Evolutionary conservation across 2,113 vertebrate species (phyloP).

Genomic region (Elephas maximus): DNA sequence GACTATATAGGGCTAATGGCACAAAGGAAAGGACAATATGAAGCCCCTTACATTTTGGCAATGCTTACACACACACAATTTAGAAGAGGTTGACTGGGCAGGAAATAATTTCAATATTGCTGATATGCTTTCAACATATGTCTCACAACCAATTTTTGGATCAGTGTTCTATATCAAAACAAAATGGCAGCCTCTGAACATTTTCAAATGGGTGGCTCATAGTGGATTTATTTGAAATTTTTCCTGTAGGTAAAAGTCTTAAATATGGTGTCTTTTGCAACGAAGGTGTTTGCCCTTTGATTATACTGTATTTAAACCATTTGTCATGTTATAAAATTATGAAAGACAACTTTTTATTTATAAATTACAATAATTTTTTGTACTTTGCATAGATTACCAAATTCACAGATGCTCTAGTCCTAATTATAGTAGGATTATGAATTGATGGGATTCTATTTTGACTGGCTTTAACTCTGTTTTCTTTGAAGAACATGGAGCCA

Average conservation of each 20-base stretch:
- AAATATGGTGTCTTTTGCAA: neutral
- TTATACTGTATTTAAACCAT: neutral
- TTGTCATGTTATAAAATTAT: neutral
- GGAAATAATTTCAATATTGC: neutral
- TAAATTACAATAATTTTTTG: neutral
- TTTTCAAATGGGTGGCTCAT: neutral
- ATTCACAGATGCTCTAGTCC: neutral
- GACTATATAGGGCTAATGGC: neutral
- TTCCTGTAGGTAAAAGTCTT: neutral
- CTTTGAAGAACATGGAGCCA: neutral
- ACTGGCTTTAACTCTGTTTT: neutral
- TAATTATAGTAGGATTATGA: neutral
- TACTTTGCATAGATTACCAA: neutral
- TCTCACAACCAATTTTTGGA: neutral
- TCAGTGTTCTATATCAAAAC: conserved; percentile 12
- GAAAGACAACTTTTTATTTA: conserved; percentile 7
- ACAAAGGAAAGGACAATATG: neutral
- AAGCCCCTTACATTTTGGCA: neutral
- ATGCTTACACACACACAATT: neutral
- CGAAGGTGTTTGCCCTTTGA: neutral
- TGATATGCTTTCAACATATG: conserved; percentile 12
- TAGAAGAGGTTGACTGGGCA: neutral
- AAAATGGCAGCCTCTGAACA: neutral
- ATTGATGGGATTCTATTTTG: neutral
- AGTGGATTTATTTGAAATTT: neutral